Percentiles rank a stretch among this genome's conserved stretches.
Conservation (phyloP, 2,888 invertebrate species). For the Periphyllus acericola region DNA sequence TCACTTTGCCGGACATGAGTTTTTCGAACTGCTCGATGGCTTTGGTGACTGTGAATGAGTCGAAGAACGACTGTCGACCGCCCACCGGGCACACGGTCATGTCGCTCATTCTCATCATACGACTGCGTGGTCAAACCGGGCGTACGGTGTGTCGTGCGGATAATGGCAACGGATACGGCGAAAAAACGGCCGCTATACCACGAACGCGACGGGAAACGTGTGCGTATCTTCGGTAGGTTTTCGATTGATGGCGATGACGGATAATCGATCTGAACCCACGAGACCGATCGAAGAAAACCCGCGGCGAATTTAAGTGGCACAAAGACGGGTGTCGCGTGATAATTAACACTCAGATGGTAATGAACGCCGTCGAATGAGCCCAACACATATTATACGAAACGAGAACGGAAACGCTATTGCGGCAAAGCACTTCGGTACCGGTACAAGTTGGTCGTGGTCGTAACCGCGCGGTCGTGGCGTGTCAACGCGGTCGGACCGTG, state of each 20-base stretch:
- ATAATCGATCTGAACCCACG: not conserved
- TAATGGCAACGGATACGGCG: not conserved
- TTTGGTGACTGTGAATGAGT: slow-evolving; percentile 70
- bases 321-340: not conserved
- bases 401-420: too few species aligned
- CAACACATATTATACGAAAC: too few species aligned
- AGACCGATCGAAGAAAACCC: not conserved
- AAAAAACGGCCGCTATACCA: not conserved
- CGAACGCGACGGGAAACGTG: not conserved
- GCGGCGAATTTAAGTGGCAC: not conserved
- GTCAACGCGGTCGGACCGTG: too few species aligned
- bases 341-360: too few species aligned
- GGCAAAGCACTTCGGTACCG: too few species aligned
- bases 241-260: too few species aligned
- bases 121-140: not conserved
- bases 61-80: slow-evolving; percentile 65
- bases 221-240: too few species aligned
- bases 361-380: too few species aligned
- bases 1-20: slow-evolving; percentile 70
- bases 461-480: too few species aligned
- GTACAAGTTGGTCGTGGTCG: too few species aligned
- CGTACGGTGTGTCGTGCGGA: not conserved
- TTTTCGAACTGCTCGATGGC: slow-evolving; percentile 75
- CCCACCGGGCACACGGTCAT: slow-evolving; percentile 62
- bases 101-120: slow-evolving; percentile 63